Conservation (phyloP, 2,113 vertebrate species). For the Anser cygnoides region DNA sequence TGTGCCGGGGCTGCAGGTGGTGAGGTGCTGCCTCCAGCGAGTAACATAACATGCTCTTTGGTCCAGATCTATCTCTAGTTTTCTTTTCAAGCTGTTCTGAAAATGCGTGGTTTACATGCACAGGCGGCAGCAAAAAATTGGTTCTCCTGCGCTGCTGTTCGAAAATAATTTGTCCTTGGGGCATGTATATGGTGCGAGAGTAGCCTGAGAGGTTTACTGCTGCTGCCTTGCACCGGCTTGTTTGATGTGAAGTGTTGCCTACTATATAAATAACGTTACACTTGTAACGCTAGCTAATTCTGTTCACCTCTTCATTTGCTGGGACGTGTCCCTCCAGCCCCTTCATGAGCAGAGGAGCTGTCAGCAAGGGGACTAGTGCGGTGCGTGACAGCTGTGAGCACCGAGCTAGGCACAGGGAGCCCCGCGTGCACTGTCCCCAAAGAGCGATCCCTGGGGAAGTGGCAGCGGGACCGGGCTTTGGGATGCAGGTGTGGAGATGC, state of each 20-base stretch:
- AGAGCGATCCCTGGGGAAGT: not conserved
- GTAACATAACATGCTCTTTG: fast-evolving
- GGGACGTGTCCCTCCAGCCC: not conserved
- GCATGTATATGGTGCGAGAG: not conserved
- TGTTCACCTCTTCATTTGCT: fast-evolving
- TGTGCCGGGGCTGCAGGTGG: not conserved
- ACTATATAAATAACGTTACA: fast-evolving
- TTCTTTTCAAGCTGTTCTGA: not conserved
- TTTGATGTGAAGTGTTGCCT: not conserved
- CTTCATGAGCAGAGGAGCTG: not conserved
- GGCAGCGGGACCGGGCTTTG: not conserved
- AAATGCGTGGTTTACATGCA: not conserved
- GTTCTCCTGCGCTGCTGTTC: not conserved
- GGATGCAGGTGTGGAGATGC: fast-evolving
- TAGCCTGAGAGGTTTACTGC: not conserved
- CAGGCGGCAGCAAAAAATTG: not conserved
- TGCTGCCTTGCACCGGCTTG: not conserved
- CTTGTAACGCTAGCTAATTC: not conserved
- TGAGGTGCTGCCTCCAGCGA: not conserved
- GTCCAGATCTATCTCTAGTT: fast-evolving
- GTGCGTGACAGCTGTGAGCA: fast-evolving
- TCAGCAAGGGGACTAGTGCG: fast-evolving
- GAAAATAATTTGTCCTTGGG: not conserved
- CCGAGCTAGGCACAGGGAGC: not conserved
- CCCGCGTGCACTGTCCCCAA: fast-evolving